Percentiles rank a stretch among this genome's conserved stretches.
These are phyloP conservation scores for Clupea harengus DNA, from an alignment of 2,113 vertebrate genomes.

Conservation along the genomic window DNA sequence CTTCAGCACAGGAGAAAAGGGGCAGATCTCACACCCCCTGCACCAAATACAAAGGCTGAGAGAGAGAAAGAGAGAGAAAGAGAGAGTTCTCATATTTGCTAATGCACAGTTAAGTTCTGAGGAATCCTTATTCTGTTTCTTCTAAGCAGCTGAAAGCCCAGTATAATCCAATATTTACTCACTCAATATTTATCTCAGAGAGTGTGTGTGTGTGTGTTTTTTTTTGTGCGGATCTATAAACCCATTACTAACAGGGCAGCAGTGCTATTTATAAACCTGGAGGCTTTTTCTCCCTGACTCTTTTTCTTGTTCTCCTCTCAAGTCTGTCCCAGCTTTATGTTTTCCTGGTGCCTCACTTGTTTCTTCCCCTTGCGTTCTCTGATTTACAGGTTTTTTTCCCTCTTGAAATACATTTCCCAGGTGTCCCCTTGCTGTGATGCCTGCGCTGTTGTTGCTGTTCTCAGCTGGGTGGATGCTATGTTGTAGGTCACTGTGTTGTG, in stretches of 20 bases:
- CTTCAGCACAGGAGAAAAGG: neutral
- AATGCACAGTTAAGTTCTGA: constrained; percentile 44
- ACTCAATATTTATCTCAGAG: constrained; percentile 43
- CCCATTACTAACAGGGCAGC: constrained; percentile 51
- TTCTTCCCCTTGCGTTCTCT: neutral
- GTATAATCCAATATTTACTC: constrained; percentile 57
- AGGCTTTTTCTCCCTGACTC: constrained; percentile 15
- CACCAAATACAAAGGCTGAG: neutral
- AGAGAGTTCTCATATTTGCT: constrained; percentile 29
- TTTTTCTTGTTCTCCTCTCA: neutral
- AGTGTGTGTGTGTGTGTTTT: constrained; percentile 35
- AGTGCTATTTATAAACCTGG: constrained; percentile 52
- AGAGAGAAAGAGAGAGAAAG: neutral
- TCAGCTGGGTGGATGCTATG: neutral
- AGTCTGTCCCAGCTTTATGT: constrained; percentile 30
- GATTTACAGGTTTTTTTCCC: neutral
- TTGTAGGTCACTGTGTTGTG: neutral
- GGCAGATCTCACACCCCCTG: neutral
- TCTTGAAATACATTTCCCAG: neutral
- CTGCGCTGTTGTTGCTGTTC: neutral
- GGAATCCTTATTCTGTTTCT: constrained; percentile 45
- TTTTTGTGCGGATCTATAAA: constrained; percentile 54
- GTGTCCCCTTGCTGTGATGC: neutral
- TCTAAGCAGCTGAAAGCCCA: constrained; percentile 47
- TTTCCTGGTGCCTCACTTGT: constrained; percentile 20